A percentile compares a stretch with the other conserved stretches of the same genome.
These are phyloP conservation scores for Cryptophagus acutangulus DNA, from an alignment of 2,888 invertebrate genomes.

Conservation along the genomic window DNA sequence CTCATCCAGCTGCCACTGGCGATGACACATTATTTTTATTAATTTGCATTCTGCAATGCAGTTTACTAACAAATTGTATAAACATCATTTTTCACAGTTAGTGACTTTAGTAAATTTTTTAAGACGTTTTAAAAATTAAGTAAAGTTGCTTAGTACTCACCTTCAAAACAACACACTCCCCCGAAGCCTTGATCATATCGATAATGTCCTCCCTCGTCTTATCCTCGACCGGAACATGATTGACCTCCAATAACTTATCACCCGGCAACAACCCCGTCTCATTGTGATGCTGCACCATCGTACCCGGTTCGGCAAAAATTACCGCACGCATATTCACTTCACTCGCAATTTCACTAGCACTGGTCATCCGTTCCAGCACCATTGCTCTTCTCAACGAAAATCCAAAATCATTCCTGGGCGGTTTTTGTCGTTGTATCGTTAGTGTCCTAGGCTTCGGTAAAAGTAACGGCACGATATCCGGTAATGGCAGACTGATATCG, in stretches of 20 bases:
- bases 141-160: constrained; percentile 60
- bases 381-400: constrained; percentile 87
- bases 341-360: constrained; percentile 34
- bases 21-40: too few relatives aligned
- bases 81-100: too few relatives aligned
- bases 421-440: constrained; percentile 71
- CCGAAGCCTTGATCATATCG: constrained; percentile 84
- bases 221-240: constrained; percentile 78
- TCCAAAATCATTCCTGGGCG: constrained; percentile 87
- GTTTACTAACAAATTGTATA: too few relatives aligned
- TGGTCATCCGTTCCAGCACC: constrained; percentile 62
- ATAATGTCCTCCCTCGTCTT: constrained; percentile 87
- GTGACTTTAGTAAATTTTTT: too few relatives aligned
- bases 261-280: constrained; percentile 90
- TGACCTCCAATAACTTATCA: constrained; percentile 87
- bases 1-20: too few relatives aligned
- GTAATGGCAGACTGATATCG: constrained; percentile 67
- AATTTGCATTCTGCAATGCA: too few relatives aligned
- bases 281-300: constrained; percentile 60
- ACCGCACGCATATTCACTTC: constrained; percentile 63
- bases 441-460: constrained; percentile 70
- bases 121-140: too few relatives aligned
- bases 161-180: constrained; percentile 78
- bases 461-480: constrained; percentile 62
- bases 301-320: constrained; percentile 87